These are phyloP conservation scores for Caenorhabditis afra DNA, from an alignment of 2,888 invertebrate species.

Conservation along the genomic window DNA sequence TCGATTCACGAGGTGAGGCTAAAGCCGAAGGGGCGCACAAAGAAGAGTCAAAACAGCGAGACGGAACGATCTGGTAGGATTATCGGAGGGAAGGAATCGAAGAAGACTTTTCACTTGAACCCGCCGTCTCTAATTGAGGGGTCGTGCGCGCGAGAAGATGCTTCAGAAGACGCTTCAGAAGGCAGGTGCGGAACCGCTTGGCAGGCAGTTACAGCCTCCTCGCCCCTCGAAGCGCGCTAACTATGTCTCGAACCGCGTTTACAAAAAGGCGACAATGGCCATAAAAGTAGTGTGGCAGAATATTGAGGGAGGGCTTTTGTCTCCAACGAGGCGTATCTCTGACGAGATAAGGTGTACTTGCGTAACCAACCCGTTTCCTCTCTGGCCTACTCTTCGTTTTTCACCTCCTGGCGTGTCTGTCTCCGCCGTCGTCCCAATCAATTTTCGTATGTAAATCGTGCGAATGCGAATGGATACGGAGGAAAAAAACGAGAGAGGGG, in stretches of 20 bases:
- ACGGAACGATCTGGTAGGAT: slow-evolving; percentile 47
- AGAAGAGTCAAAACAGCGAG: slow-evolving; percentile 46
- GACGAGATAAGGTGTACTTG: slow-evolving; percentile 47
- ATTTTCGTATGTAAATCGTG: slow-evolving; percentile 25
- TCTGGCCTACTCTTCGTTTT: slow-evolving; percentile 20
- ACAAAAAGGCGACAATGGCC: slow-evolving; percentile 47
- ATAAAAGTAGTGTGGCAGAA: slow-evolving; percentile 35
- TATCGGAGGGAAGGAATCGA: slow-evolving; percentile 21
- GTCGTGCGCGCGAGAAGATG: slow-evolving; percentile 33
- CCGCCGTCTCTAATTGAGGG: slow-evolving; percentile 37
- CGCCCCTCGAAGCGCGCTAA: slow-evolving; percentile 21
- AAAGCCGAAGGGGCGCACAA: slow-evolving; percentile 33
- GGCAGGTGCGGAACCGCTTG: slow-evolving; percentile 38
- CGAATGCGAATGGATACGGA: slow-evolving; percentile 3
- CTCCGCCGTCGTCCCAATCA: slow-evolving; percentile 7
- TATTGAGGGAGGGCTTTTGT: slow-evolving; percentile 40
- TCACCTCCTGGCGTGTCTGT: background rate
- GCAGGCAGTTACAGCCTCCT: slow-evolving; percentile 32
- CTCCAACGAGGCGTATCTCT: slow-evolving; percentile 46
- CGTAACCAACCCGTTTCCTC: slow-evolving; percentile 43
- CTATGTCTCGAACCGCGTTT: slow-evolving; percentile 39
- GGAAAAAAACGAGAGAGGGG: too few relatives aligned
- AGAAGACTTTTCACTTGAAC: slow-evolving; percentile 23
- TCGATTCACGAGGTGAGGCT: slow-evolving; percentile 34
- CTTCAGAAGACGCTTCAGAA: background rate